Percentiles rank a stretch among this genome's conserved stretches.
Evolutionary conservation across 1,140 invertebrate genomes (phyloP).

Genomic region (Drosophila busckii): DNA sequence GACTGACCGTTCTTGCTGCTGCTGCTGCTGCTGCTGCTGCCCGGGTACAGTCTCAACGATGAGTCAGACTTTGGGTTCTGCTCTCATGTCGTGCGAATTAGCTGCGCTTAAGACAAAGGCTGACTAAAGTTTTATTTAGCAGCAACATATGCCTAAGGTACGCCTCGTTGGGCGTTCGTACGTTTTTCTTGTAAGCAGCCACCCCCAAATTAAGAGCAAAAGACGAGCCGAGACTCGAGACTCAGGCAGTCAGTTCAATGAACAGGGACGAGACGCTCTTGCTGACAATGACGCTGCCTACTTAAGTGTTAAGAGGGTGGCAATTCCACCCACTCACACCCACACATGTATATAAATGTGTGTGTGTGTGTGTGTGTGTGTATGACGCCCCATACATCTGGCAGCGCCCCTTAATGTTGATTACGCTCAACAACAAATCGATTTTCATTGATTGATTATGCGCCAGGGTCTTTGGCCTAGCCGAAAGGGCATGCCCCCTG

Average conservation of each 20-base stretch:
- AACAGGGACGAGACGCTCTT: slow-evolving; percentile 35
- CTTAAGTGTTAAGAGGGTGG: slow-evolving; percentile 50
- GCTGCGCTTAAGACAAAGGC: too few relatives aligned
- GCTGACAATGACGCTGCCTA: slow-evolving; percentile 42
- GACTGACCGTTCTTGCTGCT: too few relatives aligned
- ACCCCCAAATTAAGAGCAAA: slow-evolving; percentile 36
- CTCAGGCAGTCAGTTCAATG: slow-evolving; percentile 50
- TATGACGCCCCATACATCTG: not conserved
- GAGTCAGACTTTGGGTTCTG: slow-evolving; percentile 13
- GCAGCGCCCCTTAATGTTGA: slow-evolving; percentile 21
- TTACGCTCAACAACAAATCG: slow-evolving; percentile 59
- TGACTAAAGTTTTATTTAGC: slow-evolving; percentile 9
- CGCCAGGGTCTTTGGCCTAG: slow-evolving; percentile 24
- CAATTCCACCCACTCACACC: too few relatives aligned
- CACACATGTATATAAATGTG: slow-evolving; percentile 10
- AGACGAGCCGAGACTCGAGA: slow-evolving; percentile 6
- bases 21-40: too few relatives aligned
- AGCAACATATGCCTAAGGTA: too few relatives aligned
- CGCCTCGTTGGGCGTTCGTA: not conserved
- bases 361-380: slow-evolving; percentile 1
- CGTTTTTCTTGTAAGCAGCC: not conserved
- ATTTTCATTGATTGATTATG: slow-evolving; percentile 72
- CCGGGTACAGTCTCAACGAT: not conserved
- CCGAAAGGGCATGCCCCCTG: slow-evolving; percentile 1
- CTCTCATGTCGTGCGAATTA: slow-evolving; percentile 6